Conservation (phyloP, 2,797 vertebrate species). For the Decapterus maruadsi region DNA sequence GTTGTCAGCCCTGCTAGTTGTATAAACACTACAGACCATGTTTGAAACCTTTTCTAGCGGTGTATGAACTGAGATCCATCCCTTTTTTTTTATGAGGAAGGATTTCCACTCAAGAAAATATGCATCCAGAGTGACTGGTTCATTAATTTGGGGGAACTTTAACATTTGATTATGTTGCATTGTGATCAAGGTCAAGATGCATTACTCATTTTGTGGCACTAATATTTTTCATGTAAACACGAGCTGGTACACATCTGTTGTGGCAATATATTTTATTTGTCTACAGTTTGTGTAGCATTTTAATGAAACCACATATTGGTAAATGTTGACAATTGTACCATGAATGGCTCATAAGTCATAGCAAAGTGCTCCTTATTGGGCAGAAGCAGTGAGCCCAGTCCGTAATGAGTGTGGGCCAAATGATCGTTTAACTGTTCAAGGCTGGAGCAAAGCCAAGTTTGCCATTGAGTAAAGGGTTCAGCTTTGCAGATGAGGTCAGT, state of each 20-base stretch:
- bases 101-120: too few relatives aligned
- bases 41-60: background rate
- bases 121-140: background rate
- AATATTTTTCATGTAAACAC: background rate
- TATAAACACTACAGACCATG: background rate
- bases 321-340: background rate
- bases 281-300: too few relatives aligned
- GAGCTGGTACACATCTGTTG: too few relatives aligned
- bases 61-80: background rate
- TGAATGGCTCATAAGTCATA: background rate
- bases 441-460: background rate
- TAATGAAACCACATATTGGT: background rate
- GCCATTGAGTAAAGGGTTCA: background rate
- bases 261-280: too few relatives aligned
- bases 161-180: background rate
- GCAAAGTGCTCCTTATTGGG: background rate
- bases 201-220: background rate
- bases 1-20: background rate
- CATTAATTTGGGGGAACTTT: background rate
- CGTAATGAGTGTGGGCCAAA: background rate
- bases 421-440: background rate
- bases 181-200: too few relatives aligned
- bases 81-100: too few relatives aligned
- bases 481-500: background rate
- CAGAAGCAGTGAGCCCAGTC: too few relatives aligned